Conservation (phyloP, 2,797 vertebrate genomes). For the Pygocentrus nattereri region DNA sequence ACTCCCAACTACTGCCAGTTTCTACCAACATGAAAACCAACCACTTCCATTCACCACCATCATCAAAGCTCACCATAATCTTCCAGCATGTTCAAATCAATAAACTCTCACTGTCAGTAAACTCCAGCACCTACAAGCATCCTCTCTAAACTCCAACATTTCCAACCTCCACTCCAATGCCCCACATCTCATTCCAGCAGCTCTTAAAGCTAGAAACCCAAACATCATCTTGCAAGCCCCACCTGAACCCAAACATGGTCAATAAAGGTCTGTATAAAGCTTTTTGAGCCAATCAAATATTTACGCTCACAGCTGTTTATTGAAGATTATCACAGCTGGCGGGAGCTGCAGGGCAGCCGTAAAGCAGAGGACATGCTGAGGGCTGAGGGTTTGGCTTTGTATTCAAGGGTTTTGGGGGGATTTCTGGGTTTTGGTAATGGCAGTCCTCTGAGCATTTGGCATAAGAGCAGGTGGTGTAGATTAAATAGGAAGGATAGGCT, state of each 20-base stretch:
- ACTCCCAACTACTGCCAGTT: too few species aligned
- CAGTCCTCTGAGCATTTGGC: constrained; percentile 20
- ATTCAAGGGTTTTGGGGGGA: constrained; percentile 24
- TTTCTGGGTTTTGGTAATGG: constrained; percentile 47
- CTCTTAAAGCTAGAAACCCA: not conserved
- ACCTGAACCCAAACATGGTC: constrained; percentile 35
- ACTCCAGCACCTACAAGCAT: too few species aligned
- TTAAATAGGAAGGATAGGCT: constrained; percentile 7
- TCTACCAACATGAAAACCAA: too few species aligned
- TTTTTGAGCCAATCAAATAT: constrained; percentile 56
- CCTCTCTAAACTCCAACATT: not conserved
- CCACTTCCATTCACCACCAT: too few species aligned
- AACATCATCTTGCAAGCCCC: constrained; percentile 8
- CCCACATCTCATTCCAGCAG: not conserved
- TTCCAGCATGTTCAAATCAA: too few species aligned
- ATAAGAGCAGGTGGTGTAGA: not conserved
- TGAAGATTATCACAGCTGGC: constrained; percentile 54
- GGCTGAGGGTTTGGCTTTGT: constrained; percentile 55
- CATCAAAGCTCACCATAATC: too few species aligned
- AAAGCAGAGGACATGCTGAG: constrained; percentile 45
- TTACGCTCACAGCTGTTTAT: constrained; percentile 58
- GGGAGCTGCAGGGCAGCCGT: constrained; percentile 43
- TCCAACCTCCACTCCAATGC: not conserved
- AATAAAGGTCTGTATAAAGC: constrained; percentile 53
- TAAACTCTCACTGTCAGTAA: too few species aligned